These are phyloP conservation scores for Hemibagrus guttatus DNA, from an alignment of 2,797 vertebrate species.

Conservation along the genomic window DNA sequence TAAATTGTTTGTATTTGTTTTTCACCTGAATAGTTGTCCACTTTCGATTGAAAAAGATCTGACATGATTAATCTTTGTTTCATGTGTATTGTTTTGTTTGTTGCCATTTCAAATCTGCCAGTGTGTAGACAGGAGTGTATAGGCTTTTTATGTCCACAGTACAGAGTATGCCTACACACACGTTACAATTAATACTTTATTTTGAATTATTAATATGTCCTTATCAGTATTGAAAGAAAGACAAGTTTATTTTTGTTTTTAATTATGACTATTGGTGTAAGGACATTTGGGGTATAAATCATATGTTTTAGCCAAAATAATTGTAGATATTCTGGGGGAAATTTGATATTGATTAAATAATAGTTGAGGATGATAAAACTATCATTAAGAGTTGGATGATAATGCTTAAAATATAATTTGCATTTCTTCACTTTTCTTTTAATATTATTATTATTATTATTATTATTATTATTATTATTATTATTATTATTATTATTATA, in stretches of 20 bases:
- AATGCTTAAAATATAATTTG: neutral
- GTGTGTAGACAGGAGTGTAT: neutral
- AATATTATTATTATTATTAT: neutral
- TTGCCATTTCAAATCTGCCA: neutral
- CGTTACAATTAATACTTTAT: neutral
- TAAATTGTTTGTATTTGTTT: neutral
- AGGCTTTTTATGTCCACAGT: neutral
- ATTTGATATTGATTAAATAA: neutral
- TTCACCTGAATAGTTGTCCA: neutral
- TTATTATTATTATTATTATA: neutral
- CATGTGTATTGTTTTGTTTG: neutral
- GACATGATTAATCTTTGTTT: neutral
- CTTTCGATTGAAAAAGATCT: neutral
- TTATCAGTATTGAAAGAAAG: neutral
- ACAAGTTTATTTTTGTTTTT: neutral
- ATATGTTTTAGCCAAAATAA: neutral
- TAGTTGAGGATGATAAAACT: neutral
- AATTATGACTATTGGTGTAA: neutral
- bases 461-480: neutral
- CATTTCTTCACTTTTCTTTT: neutral
- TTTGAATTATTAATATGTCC: neutral
- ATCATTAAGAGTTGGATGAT: neutral
- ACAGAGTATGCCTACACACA: neutral
- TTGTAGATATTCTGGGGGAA: neutral
- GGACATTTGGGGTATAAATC: neutral